Base-by-base conservation (phyloP, 2,113 vertebrate species). In the Turnix velox region DNA sequence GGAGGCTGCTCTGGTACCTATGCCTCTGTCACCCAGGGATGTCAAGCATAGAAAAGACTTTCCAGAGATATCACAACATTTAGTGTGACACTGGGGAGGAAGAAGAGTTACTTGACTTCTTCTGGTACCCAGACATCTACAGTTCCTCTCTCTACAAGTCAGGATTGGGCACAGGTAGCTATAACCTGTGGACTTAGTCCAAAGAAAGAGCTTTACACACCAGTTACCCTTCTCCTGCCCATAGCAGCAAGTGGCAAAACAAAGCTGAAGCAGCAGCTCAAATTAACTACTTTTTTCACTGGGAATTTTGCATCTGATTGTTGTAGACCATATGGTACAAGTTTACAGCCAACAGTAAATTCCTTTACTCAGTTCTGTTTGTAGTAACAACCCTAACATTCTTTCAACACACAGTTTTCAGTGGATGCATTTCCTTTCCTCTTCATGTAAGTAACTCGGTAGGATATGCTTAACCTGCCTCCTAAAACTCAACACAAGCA, bases 281-380 rank as follows among this genome's bases (percentile, higher is more conserved):
- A 85, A 48, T 61, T 92, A 92, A 93, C 27, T 24, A 40, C 59
- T 63, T 57, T 42, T 77, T 76, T 39, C 37, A 89, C 54, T 2
- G 43, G 57, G 27, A 42, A 30, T 77, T 90, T 77, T 59, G 55
- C 24, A 2, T 73, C 48, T 45, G 40, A 65, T 54, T 58, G n/a
- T 66, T 71, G 37, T 67, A 88, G 74, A 85, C 69, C 90, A 87
- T 66, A 90, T 76, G 75, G 81, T 81, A 51, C 68, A 87, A 49
- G 77, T 87, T 96, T 91, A 94, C 57, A 93, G 81, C 42, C 63
- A 83, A 76, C 74, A 79, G 81, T 87, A 89, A 92, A 96, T 87
- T 79, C 93, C 55, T 71, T 74, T 58, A 75, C 73, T 43, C 33
- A 57, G 55, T 61, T 59, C 77, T 51, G 40, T 65, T 87, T 80